Base-by-base conservation (phyloP, 2,888 invertebrate genomes). In the Drosophila borborema region DNA sequence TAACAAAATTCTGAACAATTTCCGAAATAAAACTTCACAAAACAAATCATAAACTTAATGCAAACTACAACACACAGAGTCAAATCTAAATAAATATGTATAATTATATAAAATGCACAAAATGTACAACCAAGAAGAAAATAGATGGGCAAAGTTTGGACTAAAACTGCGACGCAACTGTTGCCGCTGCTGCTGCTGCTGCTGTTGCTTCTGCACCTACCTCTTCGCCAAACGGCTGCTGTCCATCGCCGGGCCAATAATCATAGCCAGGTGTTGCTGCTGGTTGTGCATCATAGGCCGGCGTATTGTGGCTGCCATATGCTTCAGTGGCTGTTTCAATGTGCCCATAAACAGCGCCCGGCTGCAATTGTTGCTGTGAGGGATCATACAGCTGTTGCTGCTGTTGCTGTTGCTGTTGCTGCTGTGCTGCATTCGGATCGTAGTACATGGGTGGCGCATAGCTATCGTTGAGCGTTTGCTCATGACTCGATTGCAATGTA, bases 161-260 rank as follows among this genome's bases (percentile, higher is more conserved):
- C 62, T 71, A 76, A 18, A 34, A 58, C 23, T 41, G 49, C 49
- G 56, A 34, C 38, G 46, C 18, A 40, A 60, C 45, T 56, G 60
- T 28, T 20, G 38, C 8, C 34, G 60, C 1, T 45, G 28, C 10
- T 40, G 56, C 1, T 41, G 54, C 18, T 63, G 31, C 16, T 31
- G 9, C 7, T 53, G 34, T 10, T 49, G 40, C 10, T 40, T 46
- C 1, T 45, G 48, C n/a, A 83, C 90, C 63, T 79, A 89, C 89
- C 89, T 89, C 87, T 62, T 89, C 89, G 64, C 71, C 77, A 51
- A 78, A 73, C 6, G 81, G 82, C 36, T 81, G 91, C 58, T 85
- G 87, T 46, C 83, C 77, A 56, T 56, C 77, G 60, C 68, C 66
- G 34, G 77, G 64, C 91, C 91, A 91, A 65, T 91, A 91, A 18